A percentile compares a stretch with the other conserved stretches of the same genome.
Evolutionary conservation across 2,797 vertebrate genomes (phyloP).

Genomic region (Molossus alvarezi): DNA sequence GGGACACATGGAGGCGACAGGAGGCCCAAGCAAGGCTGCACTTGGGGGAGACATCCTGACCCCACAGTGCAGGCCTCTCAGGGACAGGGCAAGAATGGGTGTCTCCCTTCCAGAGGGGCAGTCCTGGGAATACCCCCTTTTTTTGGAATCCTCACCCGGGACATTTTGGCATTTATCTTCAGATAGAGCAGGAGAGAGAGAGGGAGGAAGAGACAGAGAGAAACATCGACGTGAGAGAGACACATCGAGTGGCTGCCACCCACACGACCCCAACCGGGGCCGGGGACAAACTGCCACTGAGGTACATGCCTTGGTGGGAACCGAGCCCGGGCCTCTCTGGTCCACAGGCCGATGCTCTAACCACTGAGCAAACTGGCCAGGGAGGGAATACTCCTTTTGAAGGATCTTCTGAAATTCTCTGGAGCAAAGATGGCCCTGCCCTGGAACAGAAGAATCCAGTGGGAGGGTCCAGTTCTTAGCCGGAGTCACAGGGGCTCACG

Average conservation of each 20-base stretch:
- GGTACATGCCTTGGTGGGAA: too few species aligned
- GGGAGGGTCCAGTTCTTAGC: background rate
- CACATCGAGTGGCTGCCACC: too few species aligned
- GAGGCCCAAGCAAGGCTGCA: background rate
- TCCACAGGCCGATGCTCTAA: too few species aligned
- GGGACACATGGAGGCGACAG: rapidly evolving
- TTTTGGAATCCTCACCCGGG: too few species aligned
- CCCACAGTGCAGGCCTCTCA: background rate
- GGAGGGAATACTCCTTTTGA: background rate
- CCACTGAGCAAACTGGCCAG: too few species aligned
- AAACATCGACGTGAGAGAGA: too few species aligned
- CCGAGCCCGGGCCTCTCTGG: too few species aligned
- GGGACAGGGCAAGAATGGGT: background rate
- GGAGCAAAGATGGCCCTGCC: background rate
- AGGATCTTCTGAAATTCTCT: background rate
- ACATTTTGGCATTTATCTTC: too few species aligned
- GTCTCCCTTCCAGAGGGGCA: background rate
- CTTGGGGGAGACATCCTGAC: rapidly evolving
- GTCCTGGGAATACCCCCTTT: background rate
- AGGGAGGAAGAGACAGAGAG: too few species aligned
- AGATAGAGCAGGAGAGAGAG: too few species aligned
- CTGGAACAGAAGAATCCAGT: rapidly evolving
- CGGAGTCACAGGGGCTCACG: rapidly evolving
- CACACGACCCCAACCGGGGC: too few species aligned
- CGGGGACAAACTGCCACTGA: too few species aligned